Base-by-base conservation (phyloP, 2,797 vertebrate species). In the Alosa sapidissima region DNA sequence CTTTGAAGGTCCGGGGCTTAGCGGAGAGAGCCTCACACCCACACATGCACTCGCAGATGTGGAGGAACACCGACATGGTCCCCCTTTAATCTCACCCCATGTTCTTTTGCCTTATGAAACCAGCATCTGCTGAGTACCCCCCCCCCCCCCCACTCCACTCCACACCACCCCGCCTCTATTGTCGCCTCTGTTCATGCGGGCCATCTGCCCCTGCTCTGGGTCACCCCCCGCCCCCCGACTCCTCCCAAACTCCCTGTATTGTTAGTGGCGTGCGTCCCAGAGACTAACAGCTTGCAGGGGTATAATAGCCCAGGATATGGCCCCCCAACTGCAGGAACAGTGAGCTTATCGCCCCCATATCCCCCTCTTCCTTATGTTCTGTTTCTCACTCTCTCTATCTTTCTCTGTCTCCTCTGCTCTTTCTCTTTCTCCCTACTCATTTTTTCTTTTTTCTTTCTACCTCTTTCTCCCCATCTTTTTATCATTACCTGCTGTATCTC, bases 261-360 rank as follows among this genome's bases (percentile, higher is more conserved):
- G 92, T 93, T 93, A 94, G 95, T 93, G 88, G 94, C 90, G 84
- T 85, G 85, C 89, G 87, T 89, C 89, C 83, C 81, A 68, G 89
- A 91, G 91, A 88, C 89, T 88, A 92, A 92, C 94, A 94, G 93
- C 92, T 94, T 95, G 92, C 88, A 86, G 92, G 91, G 88, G 90
- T 89, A 91, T 89, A 92, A 91, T 92, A 88, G 91, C 86, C 89
- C 82, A 10, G 54, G 88, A 82, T 81, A 21, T 84, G 88, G 86
- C 87, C 90, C 90, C 88, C 89, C 91, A 84, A 51, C 89, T 86
- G 90, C 87, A 92, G 47, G 88, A 87, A 83, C 84, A 86, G 54
- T 84, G 85, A 91, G 91, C 89, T 88, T 88, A 86, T 78, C 47
- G 5, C 36, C 72, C 19, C 41, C 62, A 9, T 14, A 5, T 3